Conservation (phyloP, 1,140 invertebrate genomes). For the Lutraria rhynchaena region DNA sequence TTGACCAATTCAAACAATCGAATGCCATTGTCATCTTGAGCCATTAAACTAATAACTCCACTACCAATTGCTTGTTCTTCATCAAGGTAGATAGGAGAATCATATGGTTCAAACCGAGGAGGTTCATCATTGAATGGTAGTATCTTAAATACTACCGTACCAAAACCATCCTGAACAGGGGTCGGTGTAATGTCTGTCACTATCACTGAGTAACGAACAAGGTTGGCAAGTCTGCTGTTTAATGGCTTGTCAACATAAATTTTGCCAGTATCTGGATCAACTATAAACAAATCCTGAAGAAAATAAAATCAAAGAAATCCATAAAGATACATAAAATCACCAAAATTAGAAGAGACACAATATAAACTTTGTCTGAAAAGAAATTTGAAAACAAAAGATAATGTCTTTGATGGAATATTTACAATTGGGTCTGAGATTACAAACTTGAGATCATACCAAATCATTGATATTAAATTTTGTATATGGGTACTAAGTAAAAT, state of each 20-base stretch:
- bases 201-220: conserved; percentile 28
- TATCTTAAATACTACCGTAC: conserved; percentile 23
- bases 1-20: conserved; percentile 65
- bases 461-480: too few relatives aligned
- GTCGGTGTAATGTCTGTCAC: conserved; percentile 3
- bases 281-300: conserved; percentile 35
- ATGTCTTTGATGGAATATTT: too few relatives aligned
- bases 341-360: too few relatives aligned
- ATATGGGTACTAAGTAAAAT: too few relatives aligned
- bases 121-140: conserved; percentile 29
- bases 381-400: too few relatives aligned
- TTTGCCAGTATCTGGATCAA: conserved; percentile 27
- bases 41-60: conserved; percentile 90
- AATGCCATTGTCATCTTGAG: conserved; percentile 88
- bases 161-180: conserved; percentile 14
- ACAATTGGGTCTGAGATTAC: too few relatives aligned
- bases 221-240: conserved; percentile 6
- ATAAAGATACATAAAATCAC: too few relatives aligned
- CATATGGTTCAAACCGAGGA: conserved; percentile 15
- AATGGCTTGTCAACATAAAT: conserved; percentile 22
- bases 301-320: background rate
- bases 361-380: too few relatives aligned
- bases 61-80: conserved; percentile 93
- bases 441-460: too few relatives aligned
- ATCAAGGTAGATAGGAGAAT: conserved; percentile 82